Evolutionary conservation across 2,113 vertebrate species (phyloP).

Genomic region (Corythoichthys haematopterus): DNA sequence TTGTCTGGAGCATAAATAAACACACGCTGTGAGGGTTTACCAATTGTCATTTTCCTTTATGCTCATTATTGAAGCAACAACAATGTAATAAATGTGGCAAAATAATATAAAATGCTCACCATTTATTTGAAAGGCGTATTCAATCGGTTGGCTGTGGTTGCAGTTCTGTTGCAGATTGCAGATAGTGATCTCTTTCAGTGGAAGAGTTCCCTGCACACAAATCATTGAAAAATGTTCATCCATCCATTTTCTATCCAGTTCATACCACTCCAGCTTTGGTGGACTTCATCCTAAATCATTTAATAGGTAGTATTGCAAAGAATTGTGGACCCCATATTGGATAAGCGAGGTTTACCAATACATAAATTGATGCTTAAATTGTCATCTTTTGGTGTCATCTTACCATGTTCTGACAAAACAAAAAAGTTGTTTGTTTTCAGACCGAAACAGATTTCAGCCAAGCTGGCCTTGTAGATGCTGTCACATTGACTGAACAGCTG

Average conservation of each 20-base stretch:
- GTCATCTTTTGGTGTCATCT: not conserved
- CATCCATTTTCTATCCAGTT: not conserved
- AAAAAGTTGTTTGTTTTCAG: not conserved
- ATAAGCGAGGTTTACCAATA: not conserved
- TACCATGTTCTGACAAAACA: not conserved
- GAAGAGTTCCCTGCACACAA: constrained; percentile 81
- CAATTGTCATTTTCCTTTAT: no score
- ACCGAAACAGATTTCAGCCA: constrained; percentile 10
- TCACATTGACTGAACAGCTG: constrained; percentile 30
- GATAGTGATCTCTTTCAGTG: constrained; percentile 81
- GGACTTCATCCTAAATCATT: not conserved
- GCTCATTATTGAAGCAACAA: not conserved
- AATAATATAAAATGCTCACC: constrained; percentile 65
- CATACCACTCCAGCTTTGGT: not conserved
- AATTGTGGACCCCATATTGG: not conserved
- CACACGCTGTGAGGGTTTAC: no score
- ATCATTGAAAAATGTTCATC: constrained; percentile 13
- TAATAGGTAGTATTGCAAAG: not conserved
- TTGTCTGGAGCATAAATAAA: constrained; percentile 6
- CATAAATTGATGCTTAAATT: not conserved
- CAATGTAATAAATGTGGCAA: not conserved
- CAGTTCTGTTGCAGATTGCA: constrained; percentile 69
- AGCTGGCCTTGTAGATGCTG: constrained; percentile 6
- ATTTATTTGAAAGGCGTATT: constrained; percentile 83
- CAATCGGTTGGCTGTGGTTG: constrained; percentile 63